Base-by-base conservation (phyloP, 2,888 invertebrate genomes). In the Sesia bembeciformis region DNA sequence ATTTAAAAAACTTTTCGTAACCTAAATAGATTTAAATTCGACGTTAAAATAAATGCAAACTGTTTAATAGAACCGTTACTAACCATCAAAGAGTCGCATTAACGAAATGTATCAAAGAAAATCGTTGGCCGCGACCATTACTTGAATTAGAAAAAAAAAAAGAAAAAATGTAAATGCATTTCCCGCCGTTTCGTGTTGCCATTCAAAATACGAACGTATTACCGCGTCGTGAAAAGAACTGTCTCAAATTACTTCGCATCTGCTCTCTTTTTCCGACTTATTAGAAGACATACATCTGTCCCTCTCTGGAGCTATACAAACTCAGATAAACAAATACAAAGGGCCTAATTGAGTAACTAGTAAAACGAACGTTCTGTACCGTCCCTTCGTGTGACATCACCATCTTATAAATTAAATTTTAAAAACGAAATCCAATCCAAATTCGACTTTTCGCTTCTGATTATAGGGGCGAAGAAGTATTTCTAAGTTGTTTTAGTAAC, bases 291-390 rank as follows among this genome's bases (percentile, higher is more conserved):
- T 78, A 73, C 64, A 52, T 62, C 57, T 59, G 54, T 84, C 81
- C 58, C 72, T 65, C 61, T 86, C 76, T 62, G 58, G 63, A 70
- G 75, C 83, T 87, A 82, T 82, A 86, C 84, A 87, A 89, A 89
- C 87, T 88, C 84, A 84, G 84, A 89, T 89, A 89, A 90, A 89
- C 88, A 90, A 88, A 90, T 84, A 90, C 90, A 90, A 89, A 90
- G 88, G 87, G 87, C 87, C 90, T 90, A 90, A 90, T 90, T 90
- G 90, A 90, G 89, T 90, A 89, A 90, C 87, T 88, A 89, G 89
- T 87, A 87, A 85, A 89, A 84, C 84, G 87, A 84, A 84, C 85
- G 81, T 81, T 82, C 78, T 76, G 80, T 79, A 72, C 78, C 81
- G 83, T 86, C 87, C 87, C 87, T 87, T 78, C 79, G 77, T 70